Evolutionary conservation across 1,140 invertebrate species (phyloP).

Genomic region (Ooceraea biroi): DNA sequence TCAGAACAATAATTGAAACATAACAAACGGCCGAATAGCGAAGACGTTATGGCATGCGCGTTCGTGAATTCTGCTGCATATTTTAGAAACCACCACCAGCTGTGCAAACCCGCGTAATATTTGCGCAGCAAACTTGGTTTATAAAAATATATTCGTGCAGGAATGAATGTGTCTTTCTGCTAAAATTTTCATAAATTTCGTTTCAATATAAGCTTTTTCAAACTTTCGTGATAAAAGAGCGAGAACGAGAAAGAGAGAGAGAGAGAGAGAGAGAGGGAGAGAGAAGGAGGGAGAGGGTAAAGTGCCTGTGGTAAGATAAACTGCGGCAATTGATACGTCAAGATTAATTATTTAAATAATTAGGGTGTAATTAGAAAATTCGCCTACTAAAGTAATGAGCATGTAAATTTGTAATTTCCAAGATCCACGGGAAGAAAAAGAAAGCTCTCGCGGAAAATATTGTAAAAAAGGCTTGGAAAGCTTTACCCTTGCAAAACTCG

Average conservation of each 20-base stretch:
- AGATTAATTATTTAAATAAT: too few relatives aligned
- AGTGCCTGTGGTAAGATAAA: background rate
- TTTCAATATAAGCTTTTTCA: conserved; percentile 27
- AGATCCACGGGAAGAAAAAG: background rate
- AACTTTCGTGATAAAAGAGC: background rate
- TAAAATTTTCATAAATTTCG: conserved; percentile 31
- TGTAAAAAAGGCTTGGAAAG: background rate
- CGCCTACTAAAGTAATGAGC: too few relatives aligned
- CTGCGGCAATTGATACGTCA: background rate
- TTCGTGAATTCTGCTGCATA: conserved; percentile 48
- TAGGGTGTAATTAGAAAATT: too few relatives aligned
- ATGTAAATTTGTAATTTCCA: background rate
- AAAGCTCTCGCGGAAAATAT: background rate
- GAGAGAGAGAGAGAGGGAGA: too few relatives aligned
- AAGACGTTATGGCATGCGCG: conserved; percentile 42
- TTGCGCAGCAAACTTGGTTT: conserved; percentile 66
- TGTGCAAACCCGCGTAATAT: conserved; percentile 36
- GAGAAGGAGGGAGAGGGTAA: background rate
- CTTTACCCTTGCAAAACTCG: background rate
- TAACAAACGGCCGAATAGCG: conserved; percentile 55
- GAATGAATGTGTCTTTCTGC: conserved; percentile 21
- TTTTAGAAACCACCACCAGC: conserved; percentile 59
- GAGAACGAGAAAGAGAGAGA: too few relatives aligned
- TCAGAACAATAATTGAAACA: conserved; percentile 56
- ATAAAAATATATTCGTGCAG: conserved; percentile 36